Conservation (phyloP, 2,888 invertebrate species). For the Euplexia lucipara region DNA sequence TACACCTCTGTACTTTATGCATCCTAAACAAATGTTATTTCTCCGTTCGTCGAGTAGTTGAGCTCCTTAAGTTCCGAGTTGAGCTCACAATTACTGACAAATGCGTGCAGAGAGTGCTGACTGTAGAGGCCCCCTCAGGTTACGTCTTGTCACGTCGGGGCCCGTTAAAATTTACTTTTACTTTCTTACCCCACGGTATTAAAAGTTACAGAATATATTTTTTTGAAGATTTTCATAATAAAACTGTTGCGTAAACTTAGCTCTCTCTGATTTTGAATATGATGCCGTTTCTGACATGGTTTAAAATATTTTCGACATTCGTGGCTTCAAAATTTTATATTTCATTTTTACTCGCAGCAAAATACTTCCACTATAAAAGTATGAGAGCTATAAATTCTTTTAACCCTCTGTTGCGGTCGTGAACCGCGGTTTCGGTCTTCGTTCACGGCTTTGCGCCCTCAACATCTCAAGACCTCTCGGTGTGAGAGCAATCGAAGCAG, state of each 20-base stretch:
- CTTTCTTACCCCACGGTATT: too few relatives aligned
- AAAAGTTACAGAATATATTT: too few relatives aligned
- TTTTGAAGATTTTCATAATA: not conserved
- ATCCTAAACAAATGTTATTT: too few relatives aligned
- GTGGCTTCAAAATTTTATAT: constrained; percentile 12
- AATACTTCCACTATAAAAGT: constrained; percentile 15
- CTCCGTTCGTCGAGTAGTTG: too few relatives aligned
- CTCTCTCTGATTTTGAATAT: not conserved
- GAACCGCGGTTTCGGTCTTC: constrained; percentile 33
- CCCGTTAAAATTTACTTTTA: too few relatives aligned
- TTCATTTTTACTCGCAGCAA: constrained; percentile 18
- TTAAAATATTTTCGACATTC: not conserved
- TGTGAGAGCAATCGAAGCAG: constrained; percentile 68
- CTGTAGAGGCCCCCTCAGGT: too few relatives aligned
- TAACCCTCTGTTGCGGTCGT: constrained; percentile 38
- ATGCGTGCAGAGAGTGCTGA: too few relatives aligned
- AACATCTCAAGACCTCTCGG: constrained; percentile 63
- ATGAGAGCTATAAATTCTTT: constrained; percentile 41
- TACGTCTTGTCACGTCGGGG: too few relatives aligned
- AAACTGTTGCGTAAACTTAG: constrained; percentile 1
- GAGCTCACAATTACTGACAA: too few relatives aligned
- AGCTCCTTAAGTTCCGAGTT: too few relatives aligned
- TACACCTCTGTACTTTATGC: too few relatives aligned
- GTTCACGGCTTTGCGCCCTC: constrained; percentile 62
- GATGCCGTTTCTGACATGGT: not conserved